Percentiles rank a stretch among this genome's conserved stretches.
Conservation (phyloP, 2,113 vertebrate species). For the Athene cunicularia region DNA sequence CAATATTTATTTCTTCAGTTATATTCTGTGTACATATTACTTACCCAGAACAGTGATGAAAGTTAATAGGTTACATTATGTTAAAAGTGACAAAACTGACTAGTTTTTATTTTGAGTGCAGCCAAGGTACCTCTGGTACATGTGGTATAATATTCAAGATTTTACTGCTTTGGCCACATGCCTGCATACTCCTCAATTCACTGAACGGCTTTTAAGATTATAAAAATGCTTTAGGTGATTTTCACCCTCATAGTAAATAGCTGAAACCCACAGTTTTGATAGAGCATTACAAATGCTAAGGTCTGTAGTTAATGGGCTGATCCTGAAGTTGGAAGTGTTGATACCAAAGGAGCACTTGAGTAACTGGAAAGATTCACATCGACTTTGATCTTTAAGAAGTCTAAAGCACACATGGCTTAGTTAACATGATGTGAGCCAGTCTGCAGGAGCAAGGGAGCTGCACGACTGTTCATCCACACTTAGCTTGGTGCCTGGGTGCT, state of each 20-base stretch:
- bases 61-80: slow-evolving; percentile 47
- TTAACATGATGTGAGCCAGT: not conserved
- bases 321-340: not conserved
- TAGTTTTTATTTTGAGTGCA: slow-evolving; percentile 21
- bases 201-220: not conserved
- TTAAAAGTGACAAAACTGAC: slow-evolving; percentile 26
- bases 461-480: not conserved
- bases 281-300: not conserved
- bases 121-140: not conserved
- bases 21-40: not conserved
- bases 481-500: not conserved
- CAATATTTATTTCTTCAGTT: slow-evolving; percentile 60
- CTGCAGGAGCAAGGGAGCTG: not conserved
- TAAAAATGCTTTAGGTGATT: not conserved
- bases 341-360: not conserved
- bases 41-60: slow-evolving; percentile 52
- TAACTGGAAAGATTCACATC: not conserved
- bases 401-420: not conserved
- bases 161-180: slow-evolving; percentile 9
- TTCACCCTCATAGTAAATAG: not conserved
- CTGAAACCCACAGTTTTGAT: not conserved
- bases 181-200: not conserved
- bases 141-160: not conserved
- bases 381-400: not conserved
- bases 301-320: not conserved